Conservation (phyloP, 2,113 vertebrate species). For the Todiramphus chloris region DNA sequence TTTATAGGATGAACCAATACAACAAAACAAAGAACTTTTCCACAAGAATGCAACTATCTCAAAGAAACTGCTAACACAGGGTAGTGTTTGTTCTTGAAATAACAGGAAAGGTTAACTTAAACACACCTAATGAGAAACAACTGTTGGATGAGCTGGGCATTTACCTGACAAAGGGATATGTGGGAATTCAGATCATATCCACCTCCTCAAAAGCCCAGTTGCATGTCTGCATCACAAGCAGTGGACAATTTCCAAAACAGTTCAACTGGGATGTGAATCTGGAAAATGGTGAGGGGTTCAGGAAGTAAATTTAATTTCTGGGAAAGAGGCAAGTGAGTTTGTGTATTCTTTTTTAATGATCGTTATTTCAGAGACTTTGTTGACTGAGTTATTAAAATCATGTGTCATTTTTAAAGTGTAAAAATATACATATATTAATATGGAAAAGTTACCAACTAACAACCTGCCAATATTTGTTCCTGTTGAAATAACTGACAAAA, state of each 20-base stretch:
- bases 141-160: neutral
- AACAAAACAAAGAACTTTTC: neutral
- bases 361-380: neutral
- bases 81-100: neutral
- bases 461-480: neutral
- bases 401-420: neutral
- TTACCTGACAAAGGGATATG: neutral
- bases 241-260: neutral
- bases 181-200: neutral
- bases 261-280: neutral
- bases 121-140: neutral
- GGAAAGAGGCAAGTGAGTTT: neutral
- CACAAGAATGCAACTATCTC: neutral
- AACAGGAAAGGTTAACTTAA: neutral
- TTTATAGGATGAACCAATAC: neutral
- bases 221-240: neutral
- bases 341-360: neutral
- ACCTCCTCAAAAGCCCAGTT: neutral
- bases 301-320: neutral
- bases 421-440: neutral
- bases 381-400: neutral
- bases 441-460: neutral
- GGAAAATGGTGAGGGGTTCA: neutral
- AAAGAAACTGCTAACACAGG: neutral
- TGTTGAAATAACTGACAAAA: neutral